Evolutionary conservation across 2,888 invertebrate species (phyloP), one percentile per base, ranked within the genome.

Genomic region (Drosophila mercatorum): DNA sequence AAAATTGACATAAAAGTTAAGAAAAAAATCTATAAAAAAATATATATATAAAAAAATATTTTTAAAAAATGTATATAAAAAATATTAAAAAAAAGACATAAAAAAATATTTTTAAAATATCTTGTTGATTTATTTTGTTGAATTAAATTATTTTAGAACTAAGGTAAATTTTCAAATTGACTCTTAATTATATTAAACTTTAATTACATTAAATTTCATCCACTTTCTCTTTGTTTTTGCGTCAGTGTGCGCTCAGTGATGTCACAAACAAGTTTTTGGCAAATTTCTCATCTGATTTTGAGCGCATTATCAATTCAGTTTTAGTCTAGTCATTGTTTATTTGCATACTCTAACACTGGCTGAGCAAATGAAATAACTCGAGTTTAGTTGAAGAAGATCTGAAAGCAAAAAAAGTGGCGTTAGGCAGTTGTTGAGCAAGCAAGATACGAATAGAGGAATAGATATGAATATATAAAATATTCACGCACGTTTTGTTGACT

Each of bases 321-420:
- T 80, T 81, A 49, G 68, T 44, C 43, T 6, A 63, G 57, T 71
- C 80, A 78, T 68, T 56, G 46, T 28, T 34, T 57, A 46, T 61
- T 55, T 43, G 12, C 12, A 60, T 64, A 28, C 26, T 34, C 41
- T 40, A 26, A 10, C 38, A 14, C 7, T 31, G n/a, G 14, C n/a
- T n/a, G 28, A 8, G 14, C 11, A 43, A 34, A 11, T 43, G 31
- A 5, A 34, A 34, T 17, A 26, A 26, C 5, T 22, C 0, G 5
- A 11, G n/a, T 5, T 31, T 0, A 31, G n/a, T 49, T 46, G 1
- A 3, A n/a, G 6, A 5, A 49, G n/a, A 49, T 34, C 11, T 34
- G 31, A 3, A 5, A 10, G 6, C 31, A n/a, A 28, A 22, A 44
- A 22, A 49, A 10, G 4, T 11, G 49, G n/a, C 31, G 31, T n/a